Evolutionary conservation across 2,888 invertebrate species (phyloP).

Genomic region (Scaptomyza caliginosa): DNA sequence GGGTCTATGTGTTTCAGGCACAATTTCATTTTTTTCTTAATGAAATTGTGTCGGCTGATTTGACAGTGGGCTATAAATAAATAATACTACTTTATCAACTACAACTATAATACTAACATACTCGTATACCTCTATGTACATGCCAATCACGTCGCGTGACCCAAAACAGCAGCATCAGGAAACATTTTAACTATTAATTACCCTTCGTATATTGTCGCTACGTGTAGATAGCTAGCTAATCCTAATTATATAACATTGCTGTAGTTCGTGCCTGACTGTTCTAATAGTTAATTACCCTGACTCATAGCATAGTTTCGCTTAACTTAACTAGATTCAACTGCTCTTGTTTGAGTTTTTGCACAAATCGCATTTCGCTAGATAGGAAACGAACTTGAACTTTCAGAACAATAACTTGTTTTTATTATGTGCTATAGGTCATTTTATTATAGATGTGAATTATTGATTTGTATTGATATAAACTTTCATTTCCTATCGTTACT

Average conservation of each 20-base stretch:
- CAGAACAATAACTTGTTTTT: neutral
- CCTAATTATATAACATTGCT: neutral
- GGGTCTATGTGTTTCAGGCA: neutral
- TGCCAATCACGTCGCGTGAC: conserved; percentile 35
- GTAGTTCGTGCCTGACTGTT: neutral
- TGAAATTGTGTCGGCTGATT: conserved; percentile 11
- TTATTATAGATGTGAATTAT: neutral
- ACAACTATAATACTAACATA: too few species aligned
- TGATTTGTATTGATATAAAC: neutral
- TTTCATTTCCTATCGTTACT: conserved; percentile 1
- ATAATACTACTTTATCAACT: neutral
- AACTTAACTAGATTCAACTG: conserved; percentile 3
- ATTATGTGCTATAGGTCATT: conserved; percentile 3
- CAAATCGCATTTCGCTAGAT: conserved; percentile 1
- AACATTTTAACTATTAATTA: conserved; percentile 11
- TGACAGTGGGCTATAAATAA: neutral
- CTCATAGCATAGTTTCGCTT: neutral
- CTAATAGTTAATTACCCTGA: conserved; percentile 1
- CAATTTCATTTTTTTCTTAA: conserved; percentile 14
- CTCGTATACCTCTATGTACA: neutral
- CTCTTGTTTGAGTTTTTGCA: neutral
- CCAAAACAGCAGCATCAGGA: conserved; percentile 1
- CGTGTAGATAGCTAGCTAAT: conserved; percentile 3
- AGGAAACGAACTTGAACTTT: conserved; percentile 26
- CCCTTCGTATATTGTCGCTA: conserved; percentile 1